Evolutionary conservation across 2,797 vertebrate genomes (phyloP).

Genomic region (Okamejei kenojei): DNA sequence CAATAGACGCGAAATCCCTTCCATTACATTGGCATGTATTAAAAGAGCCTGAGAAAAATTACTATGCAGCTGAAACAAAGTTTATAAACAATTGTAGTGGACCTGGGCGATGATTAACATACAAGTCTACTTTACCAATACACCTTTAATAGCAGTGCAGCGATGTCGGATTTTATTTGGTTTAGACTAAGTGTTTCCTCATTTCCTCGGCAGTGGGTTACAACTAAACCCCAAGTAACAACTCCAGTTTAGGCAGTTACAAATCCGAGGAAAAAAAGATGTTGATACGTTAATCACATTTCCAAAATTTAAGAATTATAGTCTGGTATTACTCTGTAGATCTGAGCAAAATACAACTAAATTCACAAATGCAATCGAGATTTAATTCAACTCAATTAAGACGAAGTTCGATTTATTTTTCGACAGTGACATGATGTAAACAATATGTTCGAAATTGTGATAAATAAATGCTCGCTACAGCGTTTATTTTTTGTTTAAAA

Average conservation of each 20-base stretch:
- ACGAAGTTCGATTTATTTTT: background rate
- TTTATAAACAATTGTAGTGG: background rate
- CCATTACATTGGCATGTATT: background rate
- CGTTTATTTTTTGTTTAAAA: background rate
- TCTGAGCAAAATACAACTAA: background rate
- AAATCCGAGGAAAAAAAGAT: background rate
- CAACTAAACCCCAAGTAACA: background rate
- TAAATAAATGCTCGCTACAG: background rate
- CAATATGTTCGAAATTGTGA: background rate
- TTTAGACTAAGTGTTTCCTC: background rate
- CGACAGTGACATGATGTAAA: background rate
- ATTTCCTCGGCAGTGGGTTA: background rate
- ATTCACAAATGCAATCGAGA: background rate
- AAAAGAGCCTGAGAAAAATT: background rate
- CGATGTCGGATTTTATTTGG: background rate
- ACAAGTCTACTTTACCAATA: background rate
- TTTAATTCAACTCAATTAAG: background rate
- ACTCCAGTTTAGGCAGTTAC: background rate
- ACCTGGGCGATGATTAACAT: background rate
- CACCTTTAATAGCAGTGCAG: background rate
- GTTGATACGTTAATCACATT: background rate
- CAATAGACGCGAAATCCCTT: background rate
- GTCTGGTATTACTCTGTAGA: background rate
- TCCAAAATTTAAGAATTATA: background rate
- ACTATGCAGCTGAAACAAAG: background rate